Conservation (phyloP, 2,888 invertebrate genomes). For the Yponomeuta malinellus region DNA sequence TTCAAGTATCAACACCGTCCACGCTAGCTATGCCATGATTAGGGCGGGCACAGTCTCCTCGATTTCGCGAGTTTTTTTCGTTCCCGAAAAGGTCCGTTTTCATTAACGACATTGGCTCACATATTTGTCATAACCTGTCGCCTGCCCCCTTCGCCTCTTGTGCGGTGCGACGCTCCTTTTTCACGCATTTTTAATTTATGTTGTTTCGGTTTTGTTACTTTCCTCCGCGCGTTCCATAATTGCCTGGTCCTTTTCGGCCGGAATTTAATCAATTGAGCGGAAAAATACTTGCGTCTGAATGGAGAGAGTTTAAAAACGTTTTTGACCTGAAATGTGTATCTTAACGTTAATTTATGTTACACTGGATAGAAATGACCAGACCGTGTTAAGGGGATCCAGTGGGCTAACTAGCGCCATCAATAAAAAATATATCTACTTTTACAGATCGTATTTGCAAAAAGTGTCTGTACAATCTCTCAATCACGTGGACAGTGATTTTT, state of each 20-base stretch:
- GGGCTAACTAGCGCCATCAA: too few species aligned
- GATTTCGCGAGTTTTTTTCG: constrained; percentile 42
- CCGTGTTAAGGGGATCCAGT: too few species aligned
- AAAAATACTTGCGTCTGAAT: constrained; percentile 28
- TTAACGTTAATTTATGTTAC: too few species aligned
- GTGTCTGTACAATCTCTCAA: too few species aligned
- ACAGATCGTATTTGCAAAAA: too few species aligned
- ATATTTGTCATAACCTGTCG: constrained; percentile 74
- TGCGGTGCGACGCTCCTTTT: constrained; percentile 53
- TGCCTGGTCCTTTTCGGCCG: constrained; percentile 33
- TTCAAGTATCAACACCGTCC: constrained; percentile 29
- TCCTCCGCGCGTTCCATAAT: constrained; percentile 40
- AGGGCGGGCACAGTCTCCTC: constrained; percentile 29
- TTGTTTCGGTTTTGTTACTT: constrained; percentile 62
- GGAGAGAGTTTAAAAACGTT: constrained; percentile 22
- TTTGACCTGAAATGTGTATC: neutral
- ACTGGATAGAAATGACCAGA: too few species aligned
- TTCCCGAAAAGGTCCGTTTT: constrained; percentile 61
- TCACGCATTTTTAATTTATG: constrained; percentile 68
- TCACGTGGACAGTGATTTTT: too few species aligned
- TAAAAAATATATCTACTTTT: too few species aligned
- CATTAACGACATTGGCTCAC: constrained; percentile 72
- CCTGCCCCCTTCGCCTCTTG: constrained; percentile 36
- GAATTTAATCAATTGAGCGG: neutral
- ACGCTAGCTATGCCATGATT: constrained; percentile 31